Evolutionary conservation across 1,140 invertebrate species (phyloP), one percentile per base, ranked within the genome.

Genomic region (Eriosoma lanigerum): DNA sequence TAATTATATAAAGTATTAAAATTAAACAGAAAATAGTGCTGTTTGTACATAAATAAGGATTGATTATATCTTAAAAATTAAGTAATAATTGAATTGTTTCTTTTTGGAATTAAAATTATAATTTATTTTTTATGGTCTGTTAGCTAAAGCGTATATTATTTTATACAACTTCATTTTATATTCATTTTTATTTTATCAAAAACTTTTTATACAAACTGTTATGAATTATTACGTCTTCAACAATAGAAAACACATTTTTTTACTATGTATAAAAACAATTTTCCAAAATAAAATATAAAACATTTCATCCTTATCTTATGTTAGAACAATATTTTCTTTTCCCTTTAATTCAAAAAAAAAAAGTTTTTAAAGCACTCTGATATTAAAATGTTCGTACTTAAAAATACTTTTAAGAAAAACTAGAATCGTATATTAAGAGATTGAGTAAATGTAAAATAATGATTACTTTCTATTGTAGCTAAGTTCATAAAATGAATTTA

Each of bases 371-470:
- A 64, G 17, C 32, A n/a, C 19, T 21, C 19, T 21, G 12, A 64
- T 38, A 64, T 64, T 44, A 64, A 19, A 64, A 64, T 21, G 19
- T 38, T 64, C 38, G 9, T 29, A 64, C 32, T 38, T 38, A 38
- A 62, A 60, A 64, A 46, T 21, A n/a, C n/a, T n/a, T n/a, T n/a
- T n/a, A n/a, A 68, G 46, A 48, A 68, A 46, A 68, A 66, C 32
- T 6, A 12, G 10, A 38, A 38, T 29, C 19, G 10, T 13, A 64
- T 9, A 12, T 15, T 62, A 32, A 46, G 38, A 17, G 13, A 17
- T 10, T 26, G 38, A 46, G 24, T 48, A 68, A 68, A 68, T 48
- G 17, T 64, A 6, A 68, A 68, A 68, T 68, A 68, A 46, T n/a
- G 64, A 68, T 68, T n/a, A 38, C 8, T 38, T 68, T 68, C 46